Evolutionary conservation across 2,113 vertebrate genomes (phyloP), one percentile per base, ranked within the genome.

Genomic region (Asarcornis scutulata): DNA sequence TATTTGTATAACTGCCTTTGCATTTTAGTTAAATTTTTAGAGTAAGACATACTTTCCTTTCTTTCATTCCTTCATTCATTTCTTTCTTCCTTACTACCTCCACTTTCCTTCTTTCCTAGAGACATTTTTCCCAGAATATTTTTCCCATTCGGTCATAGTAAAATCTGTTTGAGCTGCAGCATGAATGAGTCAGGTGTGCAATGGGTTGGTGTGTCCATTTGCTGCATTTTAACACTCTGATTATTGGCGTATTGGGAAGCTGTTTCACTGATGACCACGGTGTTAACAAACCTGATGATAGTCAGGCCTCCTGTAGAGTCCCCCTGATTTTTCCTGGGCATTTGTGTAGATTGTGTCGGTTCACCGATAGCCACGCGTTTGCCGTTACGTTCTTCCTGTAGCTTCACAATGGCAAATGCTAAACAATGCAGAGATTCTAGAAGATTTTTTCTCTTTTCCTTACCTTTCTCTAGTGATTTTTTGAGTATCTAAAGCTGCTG

Each of bases 11-110:
- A 90, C 32, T 79, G 18, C 78, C 32, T 67, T 48, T 10, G 67
- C 42, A 17, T 69, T 96, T 94, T 88, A 87, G 60, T 86, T 92
- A 93, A 96, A 71, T 67, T 76, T 14, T 62, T 80, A 14, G 79
- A 75, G 13, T 12, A 82, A 89, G 38, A 6, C 17, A 56, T 68
- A 6, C 62, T 71, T 90, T 26, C n/a, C 27, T 62, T 87, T 91
- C 83, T 81, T 60, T 17, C 50, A 16, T 72, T 22, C 0, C 22
- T 62, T 74, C 42, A 20, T 81, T 79, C 17, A 20, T 63, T 42
- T 77, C 52, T 93, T 77, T 36, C 31, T 85, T 84, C 34, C 20
- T 60, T 46, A 5, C 4, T 78, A 83, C 62, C 25, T 46, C 31
- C 21, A 26, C 48, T 13, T 50, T 59, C 42, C 69, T 81, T 71